phyloP scores from a whole-genome alignment of 2,888 invertebrate genomes.

The Leptothorax acervorum region DNA sequence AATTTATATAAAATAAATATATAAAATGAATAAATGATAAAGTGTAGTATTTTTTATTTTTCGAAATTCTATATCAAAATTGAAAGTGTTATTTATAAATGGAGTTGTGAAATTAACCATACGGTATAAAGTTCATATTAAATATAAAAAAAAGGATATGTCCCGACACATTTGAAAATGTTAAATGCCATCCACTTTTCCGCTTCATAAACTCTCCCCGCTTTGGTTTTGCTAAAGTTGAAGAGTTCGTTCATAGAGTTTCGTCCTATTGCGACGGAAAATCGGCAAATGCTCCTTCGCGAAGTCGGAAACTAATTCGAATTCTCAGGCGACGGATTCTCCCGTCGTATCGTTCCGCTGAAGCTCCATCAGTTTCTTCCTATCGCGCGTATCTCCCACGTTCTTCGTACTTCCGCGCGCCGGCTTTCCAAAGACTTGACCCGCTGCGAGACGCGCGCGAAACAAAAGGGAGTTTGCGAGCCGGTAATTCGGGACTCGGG shows the following conservation, averaged over 20 bases:
- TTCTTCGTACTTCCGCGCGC: slow-evolving; percentile 19
- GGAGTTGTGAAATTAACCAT: background rate
- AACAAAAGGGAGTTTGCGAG: slow-evolving; percentile 65
- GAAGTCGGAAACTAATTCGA: slow-evolving; percentile 51
- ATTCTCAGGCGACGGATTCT: slow-evolving; percentile 47
- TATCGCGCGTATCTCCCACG: slow-evolving; percentile 34
- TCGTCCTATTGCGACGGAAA: background rate
- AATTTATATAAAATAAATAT: background rate
- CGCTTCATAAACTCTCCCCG: background rate
- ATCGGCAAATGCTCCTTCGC: slow-evolving; percentile 38
- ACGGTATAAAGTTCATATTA: background rate
- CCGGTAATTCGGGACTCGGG: slow-evolving; percentile 63
- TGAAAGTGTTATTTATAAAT: background rate
- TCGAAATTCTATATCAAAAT: background rate
- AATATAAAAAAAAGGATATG: background rate
- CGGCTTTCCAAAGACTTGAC: slow-evolving; percentile 55
- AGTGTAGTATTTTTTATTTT: background rate
- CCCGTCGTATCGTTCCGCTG: slow-evolving; percentile 31
- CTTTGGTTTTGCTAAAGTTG: background rate
- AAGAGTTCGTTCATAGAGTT: background rate
- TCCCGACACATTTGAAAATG: background rate
- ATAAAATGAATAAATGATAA: background rate
- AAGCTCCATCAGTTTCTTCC: slow-evolving; percentile 43
- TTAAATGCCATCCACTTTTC: background rate
- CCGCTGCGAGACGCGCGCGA: slow-evolving; percentile 59